These are phyloP conservation scores for Uloborus plumipes DNA, from an alignment of 2,888 invertebrate genomes.

Conservation along the genomic window DNA sequence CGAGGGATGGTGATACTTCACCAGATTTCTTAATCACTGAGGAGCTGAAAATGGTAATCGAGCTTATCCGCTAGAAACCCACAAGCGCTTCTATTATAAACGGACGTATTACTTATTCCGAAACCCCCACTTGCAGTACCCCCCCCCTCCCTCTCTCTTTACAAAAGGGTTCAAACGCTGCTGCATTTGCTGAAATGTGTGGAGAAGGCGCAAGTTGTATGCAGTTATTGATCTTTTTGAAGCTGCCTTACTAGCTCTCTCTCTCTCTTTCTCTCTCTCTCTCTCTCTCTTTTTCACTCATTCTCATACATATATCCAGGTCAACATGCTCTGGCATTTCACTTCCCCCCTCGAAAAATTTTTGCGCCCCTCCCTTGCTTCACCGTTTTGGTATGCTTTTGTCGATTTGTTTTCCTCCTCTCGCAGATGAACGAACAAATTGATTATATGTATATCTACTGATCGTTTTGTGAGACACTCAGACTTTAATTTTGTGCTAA, in stretches of 20 bases:
- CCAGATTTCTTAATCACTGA: slow-evolving; percentile 16
- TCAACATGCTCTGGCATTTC: slow-evolving; percentile 33
- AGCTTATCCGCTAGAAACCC: background rate
- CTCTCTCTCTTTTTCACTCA: background rate
- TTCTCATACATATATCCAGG: slow-evolving; percentile 30
- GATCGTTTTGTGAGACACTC: no score
- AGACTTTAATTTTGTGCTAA: no score
- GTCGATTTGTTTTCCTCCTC: slow-evolving; percentile 10
- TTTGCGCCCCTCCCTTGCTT: background rate
- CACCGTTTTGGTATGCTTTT: slow-evolving; percentile 18
- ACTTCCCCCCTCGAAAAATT: background rate
- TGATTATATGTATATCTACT: background rate
- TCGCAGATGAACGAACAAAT: background rate
- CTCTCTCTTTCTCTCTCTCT: slow-evolving; percentile 27
- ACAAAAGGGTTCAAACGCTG: background rate
- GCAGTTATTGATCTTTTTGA: slow-evolving; percentile 4
- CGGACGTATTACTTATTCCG: slow-evolving; percentile 10
- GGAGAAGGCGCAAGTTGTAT: slow-evolving; percentile 1
- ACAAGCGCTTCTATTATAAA: slow-evolving; percentile 18
- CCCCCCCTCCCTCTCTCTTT: background rate
- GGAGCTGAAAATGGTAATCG: slow-evolving; percentile 25
- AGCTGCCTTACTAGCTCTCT: slow-evolving; percentile 28
- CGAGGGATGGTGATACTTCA: background rate
- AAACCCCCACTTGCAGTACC: background rate
- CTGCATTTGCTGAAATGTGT: background rate